Evolutionary conservation across 1,140 invertebrate genomes (phyloP).

Genomic region (Calliphora vicina): DNA sequence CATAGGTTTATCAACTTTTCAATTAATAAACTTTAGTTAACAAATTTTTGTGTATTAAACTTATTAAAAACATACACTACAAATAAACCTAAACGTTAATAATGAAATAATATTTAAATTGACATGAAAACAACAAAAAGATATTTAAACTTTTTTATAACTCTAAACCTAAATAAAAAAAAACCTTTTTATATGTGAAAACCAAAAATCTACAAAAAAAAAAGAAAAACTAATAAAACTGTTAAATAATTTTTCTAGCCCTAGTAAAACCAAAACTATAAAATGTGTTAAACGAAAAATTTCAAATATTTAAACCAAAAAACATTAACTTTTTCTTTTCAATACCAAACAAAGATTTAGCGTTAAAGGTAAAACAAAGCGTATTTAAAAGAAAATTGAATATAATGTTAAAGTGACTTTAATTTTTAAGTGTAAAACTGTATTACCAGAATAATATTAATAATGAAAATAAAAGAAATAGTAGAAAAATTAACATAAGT

Average conservation of each 20-base stretch:
- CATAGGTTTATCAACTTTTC: neutral
- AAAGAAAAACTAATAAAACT: neutral
- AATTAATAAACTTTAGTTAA: neutral
- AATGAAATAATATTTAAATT: neutral
- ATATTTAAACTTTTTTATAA: neutral
- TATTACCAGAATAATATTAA: neutral
- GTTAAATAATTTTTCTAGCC: neutral
- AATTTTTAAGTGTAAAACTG: neutral
- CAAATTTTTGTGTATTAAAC: neutral
- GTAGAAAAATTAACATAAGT: neutral
- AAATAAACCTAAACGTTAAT: neutral
- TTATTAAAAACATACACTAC: neutral
- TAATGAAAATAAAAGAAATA: neutral
- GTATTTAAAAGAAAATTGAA: neutral
- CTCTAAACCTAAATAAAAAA: neutral
- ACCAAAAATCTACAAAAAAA: no score
- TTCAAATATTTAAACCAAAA: neutral
- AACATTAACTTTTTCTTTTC: neutral
- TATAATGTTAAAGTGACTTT: neutral
- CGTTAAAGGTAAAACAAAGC: neutral
- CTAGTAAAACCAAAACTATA: neutral
- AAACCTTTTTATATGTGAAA: neutral
- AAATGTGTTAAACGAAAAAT: conserved; percentile 11
- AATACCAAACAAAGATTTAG: neutral
- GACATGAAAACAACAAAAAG: neutral